Percentiles rank a stretch among this genome's conserved stretches.
Conservation (phyloP, 2,888 invertebrate species). For the Chrysodeixis includens region DNA sequence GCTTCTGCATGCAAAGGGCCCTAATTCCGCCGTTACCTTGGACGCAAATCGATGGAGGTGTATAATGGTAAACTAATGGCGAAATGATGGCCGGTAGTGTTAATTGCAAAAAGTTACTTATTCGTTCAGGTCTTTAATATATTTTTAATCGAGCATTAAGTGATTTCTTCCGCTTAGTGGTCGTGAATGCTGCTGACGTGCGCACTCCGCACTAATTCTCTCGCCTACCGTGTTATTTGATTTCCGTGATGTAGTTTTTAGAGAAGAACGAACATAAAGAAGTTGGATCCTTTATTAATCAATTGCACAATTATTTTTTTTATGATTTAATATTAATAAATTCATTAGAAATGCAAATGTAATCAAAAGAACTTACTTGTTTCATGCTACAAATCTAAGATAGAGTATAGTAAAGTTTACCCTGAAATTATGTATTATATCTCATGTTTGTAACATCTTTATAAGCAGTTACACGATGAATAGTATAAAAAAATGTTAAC, state of each 20-base stretch:
- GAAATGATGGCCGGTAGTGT: conserved; percentile 53
- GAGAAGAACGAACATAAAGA: neutral
- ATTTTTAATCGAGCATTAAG: conserved; percentile 39
- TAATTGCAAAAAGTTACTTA: conserved; percentile 56
- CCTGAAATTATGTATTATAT: neutral
- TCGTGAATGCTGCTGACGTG: neutral
- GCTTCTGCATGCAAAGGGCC: conserved; percentile 13
- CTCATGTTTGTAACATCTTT: neutral
- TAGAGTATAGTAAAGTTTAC: neutral
- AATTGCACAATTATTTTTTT: neutral
- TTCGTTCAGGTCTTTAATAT: conserved; percentile 44
- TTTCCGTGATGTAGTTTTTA: neutral
- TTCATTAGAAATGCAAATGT: too few relatives aligned
- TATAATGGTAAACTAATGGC: conserved; percentile 57
- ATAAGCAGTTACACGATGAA: neutral
- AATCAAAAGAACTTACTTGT: too few relatives aligned
- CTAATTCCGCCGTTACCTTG: conserved; percentile 45
- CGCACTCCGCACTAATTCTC: neutral
- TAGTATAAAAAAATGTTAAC: conserved; percentile 13
- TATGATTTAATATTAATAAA: neutral
- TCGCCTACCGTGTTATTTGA: neutral
- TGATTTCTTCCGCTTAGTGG: neutral
- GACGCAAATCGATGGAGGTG: conserved; percentile 56
- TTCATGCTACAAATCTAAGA: too few relatives aligned
- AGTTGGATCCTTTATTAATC: neutral